These are phyloP conservation scores for Ascaphus truei DNA, from an alignment of 2,113 vertebrate species.

Conservation along the genomic window DNA sequence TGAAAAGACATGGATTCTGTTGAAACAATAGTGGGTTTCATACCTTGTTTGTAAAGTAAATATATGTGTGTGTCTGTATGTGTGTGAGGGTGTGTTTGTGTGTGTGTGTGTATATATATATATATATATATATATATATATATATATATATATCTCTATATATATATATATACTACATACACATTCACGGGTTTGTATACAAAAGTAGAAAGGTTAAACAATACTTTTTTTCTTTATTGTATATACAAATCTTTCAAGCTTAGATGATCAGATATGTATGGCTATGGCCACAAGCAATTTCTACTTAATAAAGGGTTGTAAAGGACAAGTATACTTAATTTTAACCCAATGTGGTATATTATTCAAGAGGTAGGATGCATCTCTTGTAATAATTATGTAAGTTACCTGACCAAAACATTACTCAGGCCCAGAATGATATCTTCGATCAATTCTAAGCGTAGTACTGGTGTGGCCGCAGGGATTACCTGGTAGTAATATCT, in stretches of 20 bases:
- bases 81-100: background rate
- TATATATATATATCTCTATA: too few species aligned
- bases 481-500: background rate
- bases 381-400: background rate
- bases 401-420: background rate
- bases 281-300: slow-evolving; percentile 67
- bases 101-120: slow-evolving; percentile 5
- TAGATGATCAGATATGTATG: slow-evolving; percentile 69
- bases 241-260: slow-evolving; percentile 71
- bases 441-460: background rate
- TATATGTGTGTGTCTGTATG: slow-evolving; percentile 36
- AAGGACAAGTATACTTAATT: slow-evolving; percentile 63
- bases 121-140: background rate
- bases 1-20: slow-evolving; percentile 71
- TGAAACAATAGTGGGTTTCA: slow-evolving; percentile 72
- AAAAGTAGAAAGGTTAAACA: slow-evolving; percentile 68
- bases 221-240: slow-evolving; percentile 68
- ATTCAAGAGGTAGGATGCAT: slow-evolving; percentile 38
- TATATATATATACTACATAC: too few species aligned
- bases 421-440: background rate
- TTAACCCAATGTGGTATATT: slow-evolving; percentile 36
- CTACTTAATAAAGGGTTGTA: slow-evolving; percentile 63
- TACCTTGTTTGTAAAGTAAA: slow-evolving; percentile 77
- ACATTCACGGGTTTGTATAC: slow-evolving; percentile 66
- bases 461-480: background rate